A percentile compares a stretch with the other conserved stretches of the same genome.
Conservation (phyloP, 2,113 vertebrate species). For the Epinephelus cyanopodus region DNA sequence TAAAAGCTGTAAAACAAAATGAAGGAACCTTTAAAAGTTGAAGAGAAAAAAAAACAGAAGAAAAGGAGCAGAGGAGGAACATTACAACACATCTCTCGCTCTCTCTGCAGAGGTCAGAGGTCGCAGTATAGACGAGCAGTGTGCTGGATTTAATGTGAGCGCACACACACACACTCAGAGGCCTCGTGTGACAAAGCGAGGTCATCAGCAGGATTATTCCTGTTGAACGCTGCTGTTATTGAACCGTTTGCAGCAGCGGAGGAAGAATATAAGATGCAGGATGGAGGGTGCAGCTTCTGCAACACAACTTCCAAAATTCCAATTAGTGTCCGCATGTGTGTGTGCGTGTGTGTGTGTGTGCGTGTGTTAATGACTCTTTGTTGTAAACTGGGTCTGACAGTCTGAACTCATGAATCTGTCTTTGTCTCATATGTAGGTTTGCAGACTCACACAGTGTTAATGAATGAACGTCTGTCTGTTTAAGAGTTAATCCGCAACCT, state of each 20-base stretch:
- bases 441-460: constrained; percentile 7
- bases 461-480: constrained; percentile 5
- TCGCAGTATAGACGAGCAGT: constrained; percentile 74
- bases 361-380: constrained; percentile 4
- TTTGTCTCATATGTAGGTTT: constrained; percentile 55
- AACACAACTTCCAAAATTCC: neutral
- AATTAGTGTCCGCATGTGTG: neutral
- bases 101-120: constrained; percentile 59
- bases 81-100: neutral
- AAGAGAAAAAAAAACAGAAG: neutral
- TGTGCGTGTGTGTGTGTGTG: neutral
- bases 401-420: constrained; percentile 43
- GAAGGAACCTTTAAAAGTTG: constrained; percentile 86
- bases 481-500: constrained; percentile 26
- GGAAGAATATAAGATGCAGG: neutral
- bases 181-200: constrained; percentile 74
- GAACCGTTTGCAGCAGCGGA: constrained; percentile 3
- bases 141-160: constrained; percentile 62
- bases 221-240: constrained; percentile 46
- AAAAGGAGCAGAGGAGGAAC: constrained; percentile 13
- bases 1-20: constrained; percentile 76
- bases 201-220: constrained; percentile 79
- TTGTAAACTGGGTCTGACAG: constrained; percentile 37
- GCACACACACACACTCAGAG: constrained; percentile 1
- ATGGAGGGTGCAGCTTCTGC: neutral